A percentile compares a stretch with the other conserved stretches of the same genome.
Conservation (phyloP, 2,797 vertebrate genomes). For the Microtus obscurus region DNA sequence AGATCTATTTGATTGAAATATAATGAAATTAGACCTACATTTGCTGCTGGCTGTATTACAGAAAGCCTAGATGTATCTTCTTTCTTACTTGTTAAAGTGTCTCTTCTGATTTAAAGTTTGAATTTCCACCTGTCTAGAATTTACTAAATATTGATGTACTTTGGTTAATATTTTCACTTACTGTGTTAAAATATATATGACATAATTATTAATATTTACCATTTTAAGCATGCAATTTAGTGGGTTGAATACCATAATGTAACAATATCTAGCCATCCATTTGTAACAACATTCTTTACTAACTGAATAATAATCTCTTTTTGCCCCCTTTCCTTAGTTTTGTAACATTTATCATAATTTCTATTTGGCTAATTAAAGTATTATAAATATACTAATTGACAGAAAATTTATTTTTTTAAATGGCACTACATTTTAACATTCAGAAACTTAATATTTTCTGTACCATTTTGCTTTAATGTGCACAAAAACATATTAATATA, state of each 20-base stretch:
- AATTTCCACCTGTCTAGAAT: background rate
- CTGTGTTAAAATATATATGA: background rate
- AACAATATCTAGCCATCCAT: background rate
- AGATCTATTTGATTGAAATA: background rate
- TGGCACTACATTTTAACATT: slow-evolving; percentile 18
- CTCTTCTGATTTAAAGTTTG: slow-evolving; percentile 21
- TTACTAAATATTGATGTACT: background rate
- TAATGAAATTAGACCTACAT: slow-evolving; percentile 7
- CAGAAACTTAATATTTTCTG: background rate
- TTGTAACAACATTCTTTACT: background rate
- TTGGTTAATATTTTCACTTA: background rate
- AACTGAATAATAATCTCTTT: background rate
- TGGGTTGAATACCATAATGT: background rate
- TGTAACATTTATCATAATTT: background rate
- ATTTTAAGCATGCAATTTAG: background rate
- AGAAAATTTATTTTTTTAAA: background rate
- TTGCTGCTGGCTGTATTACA: background rate
- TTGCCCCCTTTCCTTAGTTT: background rate
- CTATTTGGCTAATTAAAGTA: background rate
- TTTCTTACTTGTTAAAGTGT: background rate
- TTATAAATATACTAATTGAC: background rate
- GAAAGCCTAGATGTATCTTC: background rate
- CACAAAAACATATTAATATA: background rate
- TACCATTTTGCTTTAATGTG: background rate
- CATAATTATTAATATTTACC: background rate